phyloP scores from a whole-genome alignment of 1,140 invertebrate genomes.

The Xylocopa sonorina region DNA sequence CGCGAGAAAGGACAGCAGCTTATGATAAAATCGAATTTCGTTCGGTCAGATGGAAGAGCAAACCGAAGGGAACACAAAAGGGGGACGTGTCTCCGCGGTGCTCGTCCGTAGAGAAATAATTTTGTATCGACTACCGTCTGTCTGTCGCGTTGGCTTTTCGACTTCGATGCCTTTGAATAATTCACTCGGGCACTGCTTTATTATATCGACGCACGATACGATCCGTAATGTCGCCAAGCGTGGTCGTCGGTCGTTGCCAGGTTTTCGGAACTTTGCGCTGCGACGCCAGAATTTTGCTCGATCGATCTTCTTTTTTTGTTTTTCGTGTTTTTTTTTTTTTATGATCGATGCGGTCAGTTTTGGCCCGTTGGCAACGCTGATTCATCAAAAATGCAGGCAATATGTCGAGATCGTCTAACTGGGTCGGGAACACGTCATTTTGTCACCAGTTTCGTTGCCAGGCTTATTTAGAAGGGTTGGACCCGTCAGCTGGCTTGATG shows the following conservation, averaged over 20 bases:
- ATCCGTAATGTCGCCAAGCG: constrained; percentile 1
- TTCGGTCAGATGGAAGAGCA: constrained; percentile 10
- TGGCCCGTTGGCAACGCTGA: no score
- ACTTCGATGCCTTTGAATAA: constrained; percentile 22
- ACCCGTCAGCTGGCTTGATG: no score
- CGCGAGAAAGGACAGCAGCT: neutral
- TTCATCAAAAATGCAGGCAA: no score
- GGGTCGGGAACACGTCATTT: no score
- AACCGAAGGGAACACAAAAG: constrained; percentile 28
- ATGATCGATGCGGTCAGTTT: no score
- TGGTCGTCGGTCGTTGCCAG: neutral
- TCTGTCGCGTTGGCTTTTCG: no score
- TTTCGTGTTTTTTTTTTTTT: no score
- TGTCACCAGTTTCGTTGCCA: no score
- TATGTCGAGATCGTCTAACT: no score
- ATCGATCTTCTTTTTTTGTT: no score
- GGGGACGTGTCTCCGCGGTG: constrained; percentile 13
- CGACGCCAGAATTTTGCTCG: no score
- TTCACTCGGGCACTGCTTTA: constrained; percentile 21
- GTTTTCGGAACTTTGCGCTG: neutral
- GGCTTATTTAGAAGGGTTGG: no score
- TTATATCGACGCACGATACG: neutral
- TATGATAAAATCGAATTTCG: constrained; percentile 39
- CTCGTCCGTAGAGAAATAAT: constrained; percentile 13
- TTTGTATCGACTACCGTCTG: constrained; percentile 12